Evolutionary conservation across 2,888 invertebrate species (phyloP).

Genomic region (Notodonta ziczac): DNA sequence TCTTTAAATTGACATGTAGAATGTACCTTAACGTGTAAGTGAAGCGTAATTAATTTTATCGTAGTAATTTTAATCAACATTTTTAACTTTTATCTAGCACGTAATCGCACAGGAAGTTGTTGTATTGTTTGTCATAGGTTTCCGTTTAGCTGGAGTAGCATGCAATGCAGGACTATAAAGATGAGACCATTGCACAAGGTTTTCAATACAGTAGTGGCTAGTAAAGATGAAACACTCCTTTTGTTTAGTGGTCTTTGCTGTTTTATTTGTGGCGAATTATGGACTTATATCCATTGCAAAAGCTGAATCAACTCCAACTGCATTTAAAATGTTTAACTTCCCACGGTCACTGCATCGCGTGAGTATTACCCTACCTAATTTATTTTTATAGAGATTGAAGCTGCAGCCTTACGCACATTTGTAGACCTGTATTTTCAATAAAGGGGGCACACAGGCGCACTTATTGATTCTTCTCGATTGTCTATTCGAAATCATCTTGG

Average conservation of each 20-base stretch:
- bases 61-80: slow-evolving; percentile 47
- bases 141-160: slow-evolving; percentile 52
- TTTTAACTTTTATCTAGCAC: slow-evolving; percentile 63
- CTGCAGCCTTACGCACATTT: too few species aligned
- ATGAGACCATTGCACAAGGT: slow-evolving; percentile 23
- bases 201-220: slow-evolving; percentile 49
- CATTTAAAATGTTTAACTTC: slow-evolving; percentile 19
- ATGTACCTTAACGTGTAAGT: slow-evolving; percentile 36
- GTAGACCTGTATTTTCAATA: too few species aligned
- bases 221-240: slow-evolving; percentile 65
- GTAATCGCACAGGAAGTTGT: slow-evolving; percentile 71
- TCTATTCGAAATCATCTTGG: too few species aligned
- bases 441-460: too few species aligned
- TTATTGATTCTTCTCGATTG: too few species aligned
- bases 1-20: slow-evolving; percentile 34
- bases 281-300: slow-evolving; percentile 35
- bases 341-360: slow-evolving; percentile 50
- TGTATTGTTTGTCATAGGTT: slow-evolving; percentile 74
- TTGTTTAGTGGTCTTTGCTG: slow-evolving; percentile 57
- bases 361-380: slow-evolving; percentile 27
- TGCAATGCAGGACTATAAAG: slow-evolving; percentile 63
- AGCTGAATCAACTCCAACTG: slow-evolving; percentile 31
- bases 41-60: slow-evolving; percentile 59
- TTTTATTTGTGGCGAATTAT: slow-evolving; percentile 41
- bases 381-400: too few species aligned